Evolutionary conservation across 2,797 vertebrate genomes (phyloP), one percentile per base, ranked within the genome.

Genomic region (Gymnocypris eckloni): DNA sequence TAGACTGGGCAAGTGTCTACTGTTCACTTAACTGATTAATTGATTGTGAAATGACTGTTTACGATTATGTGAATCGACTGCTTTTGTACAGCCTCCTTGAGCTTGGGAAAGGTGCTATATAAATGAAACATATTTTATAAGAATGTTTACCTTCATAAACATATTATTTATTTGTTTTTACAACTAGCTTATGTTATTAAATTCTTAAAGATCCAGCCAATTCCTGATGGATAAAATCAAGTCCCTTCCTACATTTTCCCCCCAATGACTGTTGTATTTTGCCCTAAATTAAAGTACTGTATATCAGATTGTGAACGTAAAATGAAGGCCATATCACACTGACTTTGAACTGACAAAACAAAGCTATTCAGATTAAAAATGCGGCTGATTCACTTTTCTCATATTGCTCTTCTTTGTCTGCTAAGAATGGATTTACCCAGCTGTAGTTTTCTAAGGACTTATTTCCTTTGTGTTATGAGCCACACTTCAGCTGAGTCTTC

Each of bases 391-490:
- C 18, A 33, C 39, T 33, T 79, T 80, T 50, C 28, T 25, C 4
- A 39, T 71, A n/a, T 45, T 61, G 69, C 52, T 82, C 25, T 73
- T 61, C 81, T 79, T 79, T 59, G 50, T 82, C 80, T 61, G 25
- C 4, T 72, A 20, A 9, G 39, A 73, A 33, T 22, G 15, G 39
- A 72, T 82, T 82, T 61, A 22, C 25, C 59, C 52, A 15, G 56
- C 39, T 33, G 39, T 71, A 33, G 5, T 7, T 79, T 81, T 79
- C 15, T 7, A 20, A 72, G 13, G 54, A 72, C 13, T 48, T 64
- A 25, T 20, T 43, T 48, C 12, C 9, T 85, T 56, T 79, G 20
- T 66, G 25, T 41, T 15, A 11, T 37, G 71, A 87, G 50, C 66
- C 64, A n/a, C 76, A 16, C 82, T 50, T 79, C 52, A 56, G 76